Evolutionary conservation across 2,113 vertebrate genomes (phyloP).

Genomic region (Nothobranchius kuhntae): DNA sequence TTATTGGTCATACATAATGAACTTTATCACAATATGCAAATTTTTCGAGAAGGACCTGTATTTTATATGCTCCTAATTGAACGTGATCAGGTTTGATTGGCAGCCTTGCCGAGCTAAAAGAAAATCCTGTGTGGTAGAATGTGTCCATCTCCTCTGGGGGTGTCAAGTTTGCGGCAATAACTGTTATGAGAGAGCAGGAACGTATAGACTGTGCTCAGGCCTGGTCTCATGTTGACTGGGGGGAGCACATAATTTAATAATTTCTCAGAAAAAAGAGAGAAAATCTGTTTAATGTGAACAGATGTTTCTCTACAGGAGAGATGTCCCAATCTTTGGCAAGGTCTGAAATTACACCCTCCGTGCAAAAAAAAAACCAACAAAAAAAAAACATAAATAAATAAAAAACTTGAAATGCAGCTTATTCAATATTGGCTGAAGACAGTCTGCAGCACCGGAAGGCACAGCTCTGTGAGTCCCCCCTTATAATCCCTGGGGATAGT

Average conservation of each 20-base stretch:
- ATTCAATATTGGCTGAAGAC: conserved; percentile 26
- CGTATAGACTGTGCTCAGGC: conserved; percentile 32
- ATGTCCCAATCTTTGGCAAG: conserved; percentile 12
- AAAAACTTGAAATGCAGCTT: conserved; percentile 23
- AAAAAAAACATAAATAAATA: no score
- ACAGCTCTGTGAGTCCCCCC: conserved; percentile 17
- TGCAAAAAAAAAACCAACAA: conserved; percentile 5
- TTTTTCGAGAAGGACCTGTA: no score
- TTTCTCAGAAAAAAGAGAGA: conserved; percentile 30
- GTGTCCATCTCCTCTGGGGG: conserved; percentile 23
- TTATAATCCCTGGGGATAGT: conserved; percentile 48
- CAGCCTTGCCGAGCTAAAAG: conserved; percentile 17
- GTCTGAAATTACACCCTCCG: conserved; percentile 25
- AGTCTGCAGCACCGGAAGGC: conserved; percentile 17
- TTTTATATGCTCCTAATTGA: conserved; percentile 28
- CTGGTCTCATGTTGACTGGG: conserved; percentile 38
- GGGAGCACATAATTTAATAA: conserved; percentile 53
- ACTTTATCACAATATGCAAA: no score
- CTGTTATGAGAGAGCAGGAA: conserved; percentile 46
- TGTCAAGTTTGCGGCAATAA: conserved; percentile 57
- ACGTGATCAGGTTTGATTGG: conserved; percentile 37
- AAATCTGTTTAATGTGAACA: conserved; percentile 41
- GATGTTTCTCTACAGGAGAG: conserved; percentile 43
- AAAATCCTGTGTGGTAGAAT: conserved; percentile 21
- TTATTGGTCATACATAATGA: no score